phyloP scores from a whole-genome alignment of 2,888 invertebrate species.

The Julus scanicus region DNA sequence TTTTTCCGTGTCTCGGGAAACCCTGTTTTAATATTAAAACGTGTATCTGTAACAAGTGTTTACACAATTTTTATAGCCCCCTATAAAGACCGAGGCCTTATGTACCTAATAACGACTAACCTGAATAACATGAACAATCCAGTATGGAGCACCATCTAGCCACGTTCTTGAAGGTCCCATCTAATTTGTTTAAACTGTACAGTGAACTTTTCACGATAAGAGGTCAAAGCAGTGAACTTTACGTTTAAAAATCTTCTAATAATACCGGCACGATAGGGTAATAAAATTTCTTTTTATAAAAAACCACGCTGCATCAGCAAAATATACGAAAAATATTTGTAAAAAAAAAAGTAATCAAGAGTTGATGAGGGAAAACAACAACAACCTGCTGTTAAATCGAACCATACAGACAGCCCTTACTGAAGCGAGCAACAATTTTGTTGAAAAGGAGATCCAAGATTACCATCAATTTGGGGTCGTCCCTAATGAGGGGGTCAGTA shows the following conservation, averaged over 20 bases:
- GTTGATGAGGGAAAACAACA: not conserved
- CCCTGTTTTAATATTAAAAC: too few relatives aligned
- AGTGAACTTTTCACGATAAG: not conserved
- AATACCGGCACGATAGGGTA: not conserved
- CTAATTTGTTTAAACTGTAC: not conserved
- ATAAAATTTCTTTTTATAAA: not conserved
- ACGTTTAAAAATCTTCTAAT: not conserved
- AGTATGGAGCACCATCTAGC: not conserved
- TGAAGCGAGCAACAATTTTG: not conserved
- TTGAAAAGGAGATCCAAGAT: not conserved
- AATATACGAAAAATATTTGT: not conserved
- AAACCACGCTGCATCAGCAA: constrained; percentile 4
- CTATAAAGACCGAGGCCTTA: too few relatives aligned
- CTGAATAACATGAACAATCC: not conserved
- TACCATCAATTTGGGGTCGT: not conserved
- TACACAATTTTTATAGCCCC: too few relatives aligned
- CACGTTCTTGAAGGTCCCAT: not conserved
- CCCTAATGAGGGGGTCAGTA: not conserved
- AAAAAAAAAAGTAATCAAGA: constrained; percentile 22
- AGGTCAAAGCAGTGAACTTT: not conserved
- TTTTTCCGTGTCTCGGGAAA: too few relatives aligned
- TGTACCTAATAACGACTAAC: too few relatives aligned
- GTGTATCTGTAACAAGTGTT: too few relatives aligned
- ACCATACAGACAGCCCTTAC: not conserved
- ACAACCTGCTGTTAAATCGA: not conserved